Evolutionary conservation across 2,797 vertebrate genomes (phyloP), one percentile per base, ranked within the genome.

Genomic region (Lacerta viridis): DNA sequence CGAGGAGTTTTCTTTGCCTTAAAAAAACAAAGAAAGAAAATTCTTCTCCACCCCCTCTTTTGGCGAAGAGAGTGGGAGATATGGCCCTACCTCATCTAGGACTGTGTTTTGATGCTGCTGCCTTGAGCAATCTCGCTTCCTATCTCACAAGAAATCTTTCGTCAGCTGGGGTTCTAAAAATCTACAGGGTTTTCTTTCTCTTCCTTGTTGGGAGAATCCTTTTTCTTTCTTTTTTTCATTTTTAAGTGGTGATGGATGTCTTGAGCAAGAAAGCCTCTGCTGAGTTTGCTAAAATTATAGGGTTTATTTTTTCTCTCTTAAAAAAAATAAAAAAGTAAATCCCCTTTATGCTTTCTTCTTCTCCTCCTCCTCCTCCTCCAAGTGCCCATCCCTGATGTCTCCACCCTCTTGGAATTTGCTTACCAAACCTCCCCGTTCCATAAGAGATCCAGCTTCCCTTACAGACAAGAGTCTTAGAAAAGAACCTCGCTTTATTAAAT

Each of bases 1-100:
- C 0, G 0, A 3, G 20, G 29, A 18, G 18, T 81, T 17, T 50
- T 55, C 50, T 55, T 55, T 4, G 50, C 50, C 50, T 55, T 55
- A 55, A 55, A 55, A 55, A 55, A n/a, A n/a, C n/a, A n/a, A 3
- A 4, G 41, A 43, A 43, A 43, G 41, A 15, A 1, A 55, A 3
- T 36, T 17, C 41, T 55, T 75, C 25, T 20, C 25, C 61, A 43
- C 64, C 11, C 1, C 68, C 20, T 8, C 3, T 33, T 29, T 36
- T 29, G 50, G 68, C 15, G 75, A 11, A 17, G 10, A 10, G 68
- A 6, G 50, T 15, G 61, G 80, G 23, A 20, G 36, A 27, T 23
- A 2, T 11, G 9, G 15, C 50, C 11, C 43, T 18, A 8, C 33
- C 41, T 76, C n/a, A 5, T 25, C 41, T 9, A 9, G 18, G 33